phyloP scores from a whole-genome alignment of 2,113 vertebrate species.

The Malurus melanocephalus region DNA sequence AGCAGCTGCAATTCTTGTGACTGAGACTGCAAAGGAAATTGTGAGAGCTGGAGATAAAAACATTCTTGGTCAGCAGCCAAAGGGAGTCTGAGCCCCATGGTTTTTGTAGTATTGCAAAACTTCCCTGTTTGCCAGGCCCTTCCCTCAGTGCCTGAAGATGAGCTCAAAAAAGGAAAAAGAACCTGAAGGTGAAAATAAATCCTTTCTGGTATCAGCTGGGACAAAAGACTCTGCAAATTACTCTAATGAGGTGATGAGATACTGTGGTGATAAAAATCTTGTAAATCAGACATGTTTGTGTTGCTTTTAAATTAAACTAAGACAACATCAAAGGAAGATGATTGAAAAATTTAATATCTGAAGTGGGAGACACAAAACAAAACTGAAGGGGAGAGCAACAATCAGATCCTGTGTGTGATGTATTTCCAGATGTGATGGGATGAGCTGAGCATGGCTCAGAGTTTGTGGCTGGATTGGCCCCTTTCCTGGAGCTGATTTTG shows the following conservation, averaged over 20 bases:
- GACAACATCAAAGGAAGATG: neutral
- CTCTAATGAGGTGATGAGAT: neutral
- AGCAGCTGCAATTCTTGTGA: neutral
- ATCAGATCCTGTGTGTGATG: neutral
- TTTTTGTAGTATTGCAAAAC: neutral
- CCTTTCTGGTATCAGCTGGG: neutral
- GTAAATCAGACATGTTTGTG: neutral
- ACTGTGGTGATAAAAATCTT: neutral
- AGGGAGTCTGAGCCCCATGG: neutral
- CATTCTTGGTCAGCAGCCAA: slow-evolving; percentile 8
- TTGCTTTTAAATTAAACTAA: slow-evolving; percentile 24
- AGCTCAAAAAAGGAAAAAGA: neutral
- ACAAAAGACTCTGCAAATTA: slow-evolving; percentile 1
- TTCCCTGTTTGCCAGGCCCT: neutral
- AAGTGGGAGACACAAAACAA: neutral
- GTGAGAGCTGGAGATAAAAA: slow-evolving; percentile 35
- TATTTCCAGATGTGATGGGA: neutral
- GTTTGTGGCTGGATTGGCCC: neutral
- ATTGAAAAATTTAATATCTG: neutral
- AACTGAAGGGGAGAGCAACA: neutral
- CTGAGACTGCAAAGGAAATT: neutral
- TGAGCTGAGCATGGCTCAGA: neutral
- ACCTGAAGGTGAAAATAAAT: neutral
- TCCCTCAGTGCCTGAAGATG: neutral
- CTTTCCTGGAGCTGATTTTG: neutral